phyloP scores from a whole-genome alignment of 2,113 vertebrate species.

The Uria lomvia region DNA sequence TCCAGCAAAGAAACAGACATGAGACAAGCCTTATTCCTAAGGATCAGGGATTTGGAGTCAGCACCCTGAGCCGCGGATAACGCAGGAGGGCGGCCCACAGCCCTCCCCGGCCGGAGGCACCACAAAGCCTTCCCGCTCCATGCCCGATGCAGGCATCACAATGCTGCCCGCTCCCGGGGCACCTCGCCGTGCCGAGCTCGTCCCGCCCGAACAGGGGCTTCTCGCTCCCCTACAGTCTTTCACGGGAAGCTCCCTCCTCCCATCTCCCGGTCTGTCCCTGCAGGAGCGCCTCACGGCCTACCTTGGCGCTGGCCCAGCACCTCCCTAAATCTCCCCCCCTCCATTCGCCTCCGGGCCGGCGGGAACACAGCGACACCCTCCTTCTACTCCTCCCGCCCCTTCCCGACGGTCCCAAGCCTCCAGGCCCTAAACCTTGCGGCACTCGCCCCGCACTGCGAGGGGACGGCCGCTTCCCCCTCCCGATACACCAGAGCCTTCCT shows the following conservation, averaged over 20 bases:
- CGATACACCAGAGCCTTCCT: not conserved
- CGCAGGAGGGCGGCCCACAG: not conserved
- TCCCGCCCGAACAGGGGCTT: not conserved
- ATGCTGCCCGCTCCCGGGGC: not conserved
- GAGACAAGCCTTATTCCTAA: not conserved
- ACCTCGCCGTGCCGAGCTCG: not conserved
- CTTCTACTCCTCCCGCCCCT: not conserved
- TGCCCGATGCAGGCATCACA: not conserved
- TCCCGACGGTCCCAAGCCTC: not conserved
- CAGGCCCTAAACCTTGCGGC: not conserved
- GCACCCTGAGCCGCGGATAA: not conserved
- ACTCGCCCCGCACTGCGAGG: not conserved
- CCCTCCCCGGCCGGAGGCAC: not conserved
- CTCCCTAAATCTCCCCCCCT: not conserved
- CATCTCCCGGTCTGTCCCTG: not conserved
- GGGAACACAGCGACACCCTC: not conserved
- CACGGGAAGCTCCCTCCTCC: not conserved
- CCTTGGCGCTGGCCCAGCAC: not conserved
- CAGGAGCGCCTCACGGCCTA: not conserved
- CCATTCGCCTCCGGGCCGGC: not conserved
- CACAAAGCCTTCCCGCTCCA: not conserved
- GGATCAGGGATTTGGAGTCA: not conserved
- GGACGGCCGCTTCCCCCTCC: not conserved
- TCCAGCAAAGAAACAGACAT: not conserved
- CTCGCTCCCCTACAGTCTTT: not conserved